phyloP scores from a whole-genome alignment of 2,113 vertebrate species.

The Cyanistes caeruleus region DNA sequence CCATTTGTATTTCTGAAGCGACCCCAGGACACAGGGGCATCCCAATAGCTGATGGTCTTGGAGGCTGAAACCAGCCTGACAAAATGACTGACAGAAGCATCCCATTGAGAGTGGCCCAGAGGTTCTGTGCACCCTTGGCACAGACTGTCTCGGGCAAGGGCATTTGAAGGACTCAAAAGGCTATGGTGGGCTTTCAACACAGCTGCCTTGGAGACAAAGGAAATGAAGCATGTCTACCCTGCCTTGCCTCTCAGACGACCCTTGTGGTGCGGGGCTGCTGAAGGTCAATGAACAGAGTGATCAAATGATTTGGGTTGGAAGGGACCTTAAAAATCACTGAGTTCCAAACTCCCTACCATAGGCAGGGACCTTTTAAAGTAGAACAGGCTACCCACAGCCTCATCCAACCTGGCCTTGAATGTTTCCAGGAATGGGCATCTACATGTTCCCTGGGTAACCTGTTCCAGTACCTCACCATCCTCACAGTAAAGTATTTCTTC shows the following conservation, averaged over 20 bases:
- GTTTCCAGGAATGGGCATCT: neutral
- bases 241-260: neutral
- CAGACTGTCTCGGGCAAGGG: accelerated
- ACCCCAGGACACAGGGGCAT: neutral
- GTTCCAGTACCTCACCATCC: neutral
- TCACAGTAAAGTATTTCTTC: neutral
- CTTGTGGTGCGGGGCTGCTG: neutral
- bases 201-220: neutral
- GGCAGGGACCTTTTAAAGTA: neutral
- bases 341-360: neutral
- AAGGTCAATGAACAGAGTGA: neutral
- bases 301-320: neutral
- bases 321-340: neutral
- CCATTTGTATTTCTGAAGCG: neutral
- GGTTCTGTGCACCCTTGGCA: neutral
- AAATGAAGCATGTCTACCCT: neutral
- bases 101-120: neutral
- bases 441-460: neutral
- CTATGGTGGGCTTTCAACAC: neutral
- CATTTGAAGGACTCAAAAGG: neutral
- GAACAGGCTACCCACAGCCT: neutral
- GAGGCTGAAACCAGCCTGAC: neutral
- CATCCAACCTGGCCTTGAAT: neutral
- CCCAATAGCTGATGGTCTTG: neutral
- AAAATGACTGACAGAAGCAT: neutral